Conservation (phyloP, 2,113 vertebrate genomes). For the Oreochromis niloticus region DNA sequence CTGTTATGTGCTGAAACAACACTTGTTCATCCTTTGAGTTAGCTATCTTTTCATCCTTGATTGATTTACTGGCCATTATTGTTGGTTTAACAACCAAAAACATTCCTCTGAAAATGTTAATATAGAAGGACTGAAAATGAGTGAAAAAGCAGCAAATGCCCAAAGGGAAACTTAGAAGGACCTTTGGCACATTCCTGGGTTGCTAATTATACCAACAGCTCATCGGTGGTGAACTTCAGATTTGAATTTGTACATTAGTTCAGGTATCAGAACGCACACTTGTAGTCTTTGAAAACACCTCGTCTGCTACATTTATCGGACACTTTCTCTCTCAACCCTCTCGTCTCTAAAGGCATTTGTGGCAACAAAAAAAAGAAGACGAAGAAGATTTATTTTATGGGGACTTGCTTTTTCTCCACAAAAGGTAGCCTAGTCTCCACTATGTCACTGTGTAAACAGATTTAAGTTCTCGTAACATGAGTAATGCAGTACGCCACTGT, state of each 20-base stretch:
- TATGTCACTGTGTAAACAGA: background rate
- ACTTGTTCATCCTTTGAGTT: background rate
- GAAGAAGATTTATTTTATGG: background rate
- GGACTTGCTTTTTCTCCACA: background rate
- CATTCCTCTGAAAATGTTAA: background rate
- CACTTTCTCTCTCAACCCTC: background rate
- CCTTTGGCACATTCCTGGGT: background rate
- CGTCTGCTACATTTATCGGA: background rate
- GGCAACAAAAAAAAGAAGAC: background rate
- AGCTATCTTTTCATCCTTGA: background rate
- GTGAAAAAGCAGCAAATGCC: background rate
- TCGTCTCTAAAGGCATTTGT: background rate
- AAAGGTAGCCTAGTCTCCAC: background rate
- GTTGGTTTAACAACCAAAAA: background rate
- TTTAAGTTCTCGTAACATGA: background rate
- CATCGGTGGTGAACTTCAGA: background rate
- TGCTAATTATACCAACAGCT: background rate
- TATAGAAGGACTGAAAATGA: background rate
- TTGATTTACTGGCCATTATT: background rate
- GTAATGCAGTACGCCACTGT: background rate
- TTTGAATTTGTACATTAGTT: background rate
- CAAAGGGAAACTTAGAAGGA: background rate
- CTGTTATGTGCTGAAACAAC: background rate
- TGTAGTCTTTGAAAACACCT: background rate
- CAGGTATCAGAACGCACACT: background rate